Evolutionary conservation across 2,797 vertebrate species (phyloP), one percentile per base, ranked within the genome.

Genomic region (Pseudocheirus occidentalis): DNA sequence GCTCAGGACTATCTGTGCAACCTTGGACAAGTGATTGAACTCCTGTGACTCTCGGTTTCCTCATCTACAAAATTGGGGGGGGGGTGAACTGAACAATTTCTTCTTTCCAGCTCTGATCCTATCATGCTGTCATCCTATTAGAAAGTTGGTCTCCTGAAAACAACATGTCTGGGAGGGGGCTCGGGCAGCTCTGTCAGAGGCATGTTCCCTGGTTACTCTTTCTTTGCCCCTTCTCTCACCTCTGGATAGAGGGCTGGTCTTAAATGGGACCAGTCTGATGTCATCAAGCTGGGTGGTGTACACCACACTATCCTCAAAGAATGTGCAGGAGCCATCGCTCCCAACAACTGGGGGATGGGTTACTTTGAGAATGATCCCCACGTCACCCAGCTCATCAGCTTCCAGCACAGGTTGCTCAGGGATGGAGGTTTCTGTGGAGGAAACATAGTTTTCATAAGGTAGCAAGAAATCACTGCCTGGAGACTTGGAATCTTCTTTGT

Each of bases 301-400:
- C 92, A 99, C 94, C 55, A 98, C 93, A 24, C 98, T 98, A 50
- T 98, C 98, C 18, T 98, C 98, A 55, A 98, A 97, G 92, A 97
- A 97, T 0, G 95, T 95, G 16, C 98, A 97, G 46, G 97, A 97
- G 57, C 98, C 98, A 58, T 98, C 98, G 0, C 91, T 98, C 7
- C 98, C 98, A 57, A 98, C 96, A 28, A 98, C 95, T 0, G 97
- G 97, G 14, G 97, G 98, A 66, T 98, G 98, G 5, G 97, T 96
- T 53, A 98, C 97, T 96, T 96, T 97, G 57, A 98, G 97, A 91
- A 98, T 98, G 94, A 97, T 53, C 95, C 98, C 98, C 1, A 66
- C 13, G 0, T 87, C 96, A 56, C 97, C 95, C 14, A 90, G 31
- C 21, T 97, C 96, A 94, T 52, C 94, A 93, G 89, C 92, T 90